Percentiles rank a stretch among this genome's conserved stretches.
Evolutionary conservation across 1,140 invertebrate genomes (phyloP).

Genomic region (Mycetomoellerius zeteki): DNA sequence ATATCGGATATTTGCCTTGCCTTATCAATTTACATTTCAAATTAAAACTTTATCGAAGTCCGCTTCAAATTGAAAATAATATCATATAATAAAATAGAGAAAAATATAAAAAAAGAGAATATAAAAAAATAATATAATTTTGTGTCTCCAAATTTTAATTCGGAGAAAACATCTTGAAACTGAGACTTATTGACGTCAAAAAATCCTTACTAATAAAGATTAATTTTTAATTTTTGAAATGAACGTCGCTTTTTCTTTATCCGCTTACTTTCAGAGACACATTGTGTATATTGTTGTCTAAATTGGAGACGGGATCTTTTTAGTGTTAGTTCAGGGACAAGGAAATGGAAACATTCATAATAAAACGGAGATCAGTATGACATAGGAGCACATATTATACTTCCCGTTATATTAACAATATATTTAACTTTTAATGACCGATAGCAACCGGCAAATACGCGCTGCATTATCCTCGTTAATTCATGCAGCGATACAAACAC

Average conservation of each 20-base stretch:
- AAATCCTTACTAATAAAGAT: constrained; percentile 8
- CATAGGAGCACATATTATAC: background rate
- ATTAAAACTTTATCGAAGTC: background rate
- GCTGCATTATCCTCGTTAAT: constrained; percentile 37
- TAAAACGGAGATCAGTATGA: constrained; percentile 21
- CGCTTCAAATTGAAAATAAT: background rate
- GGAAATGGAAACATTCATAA: background rate
- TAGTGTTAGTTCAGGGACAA: background rate
- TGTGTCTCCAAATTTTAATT: background rate
- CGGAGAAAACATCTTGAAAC: background rate
- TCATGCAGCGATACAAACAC: constrained; percentile 64
- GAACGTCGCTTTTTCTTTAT: background rate
- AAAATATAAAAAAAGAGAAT: too few relatives aligned
- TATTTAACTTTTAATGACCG: constrained; percentile 77
- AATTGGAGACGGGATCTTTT: background rate
- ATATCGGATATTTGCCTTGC: background rate
- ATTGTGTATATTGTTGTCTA: background rate
- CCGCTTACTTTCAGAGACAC: background rate
- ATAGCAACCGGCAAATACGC: constrained; percentile 39
- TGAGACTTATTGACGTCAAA: background rate
- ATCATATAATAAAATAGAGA: too few relatives aligned
- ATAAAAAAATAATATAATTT: background rate
- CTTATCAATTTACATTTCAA: background rate
- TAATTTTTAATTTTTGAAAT: background rate
- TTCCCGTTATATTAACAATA: constrained; percentile 81